These are phyloP conservation scores for Galeopterus variegatus DNA, from an alignment of 2,113 vertebrate species.

Conservation along the genomic window DNA sequence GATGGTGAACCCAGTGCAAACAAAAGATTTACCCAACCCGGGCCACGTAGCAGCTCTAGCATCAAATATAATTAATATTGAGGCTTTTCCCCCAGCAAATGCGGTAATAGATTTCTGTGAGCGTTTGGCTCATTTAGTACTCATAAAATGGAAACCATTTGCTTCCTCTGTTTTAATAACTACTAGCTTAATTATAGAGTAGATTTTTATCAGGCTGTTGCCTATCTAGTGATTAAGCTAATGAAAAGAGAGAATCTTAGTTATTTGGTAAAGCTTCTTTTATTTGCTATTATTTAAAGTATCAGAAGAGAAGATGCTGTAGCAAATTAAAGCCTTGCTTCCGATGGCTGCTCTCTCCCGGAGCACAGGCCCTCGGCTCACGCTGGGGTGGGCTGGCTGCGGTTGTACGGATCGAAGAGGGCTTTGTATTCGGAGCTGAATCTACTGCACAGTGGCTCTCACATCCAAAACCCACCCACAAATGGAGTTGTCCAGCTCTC, in stretches of 20 bases:
- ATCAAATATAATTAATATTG: slow-evolving; percentile 50
- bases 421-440: background rate
- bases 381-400: background rate
- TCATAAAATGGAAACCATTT: slow-evolving; percentile 85
- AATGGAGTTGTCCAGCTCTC: background rate
- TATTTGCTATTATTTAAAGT: slow-evolving; percentile 74
- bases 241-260: slow-evolving; percentile 81
- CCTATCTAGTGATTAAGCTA: slow-evolving; percentile 83
- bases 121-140: slow-evolving; percentile 76
- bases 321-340: slow-evolving; percentile 28
- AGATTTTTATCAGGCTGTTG: slow-evolving; percentile 83
- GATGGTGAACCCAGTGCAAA: background rate
- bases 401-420: background rate
- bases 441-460: rapidly evolving
- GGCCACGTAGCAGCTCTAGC: background rate
- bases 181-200: slow-evolving; percentile 85
- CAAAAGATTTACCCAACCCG: slow-evolving; percentile 49
- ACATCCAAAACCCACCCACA: background rate
- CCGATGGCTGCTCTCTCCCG: background rate
- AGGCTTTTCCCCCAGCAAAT: slow-evolving; percentile 45
- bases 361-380: background rate
- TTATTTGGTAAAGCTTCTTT: slow-evolving; percentile 77
- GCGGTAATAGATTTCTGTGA: slow-evolving; percentile 76
- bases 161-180: slow-evolving; percentile 85
- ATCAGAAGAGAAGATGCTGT: slow-evolving; percentile 15